phyloP scores from a whole-genome alignment of 1,140 invertebrate species.

The Adoxophyes honmai region DNA sequence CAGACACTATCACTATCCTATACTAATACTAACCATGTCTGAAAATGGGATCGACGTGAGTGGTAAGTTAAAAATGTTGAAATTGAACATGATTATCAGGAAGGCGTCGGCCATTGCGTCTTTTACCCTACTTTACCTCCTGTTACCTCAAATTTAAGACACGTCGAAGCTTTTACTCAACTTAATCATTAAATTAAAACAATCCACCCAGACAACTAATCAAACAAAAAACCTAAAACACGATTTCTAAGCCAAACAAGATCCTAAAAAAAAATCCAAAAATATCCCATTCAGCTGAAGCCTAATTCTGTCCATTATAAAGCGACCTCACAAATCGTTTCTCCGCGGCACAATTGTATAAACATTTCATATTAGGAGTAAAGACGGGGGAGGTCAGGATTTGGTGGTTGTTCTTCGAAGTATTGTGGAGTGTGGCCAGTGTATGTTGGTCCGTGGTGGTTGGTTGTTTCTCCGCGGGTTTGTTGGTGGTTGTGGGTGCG shows the following conservation, averaged over 20 bases:
- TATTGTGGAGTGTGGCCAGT: conserved; percentile 13
- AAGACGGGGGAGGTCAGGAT: neutral
- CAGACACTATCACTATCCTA: too few species aligned
- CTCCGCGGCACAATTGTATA: neutral
- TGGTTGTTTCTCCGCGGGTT: conserved; percentile 15
- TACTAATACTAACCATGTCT: too few species aligned
- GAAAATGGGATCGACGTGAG: too few species aligned
- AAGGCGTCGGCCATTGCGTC: too few species aligned
- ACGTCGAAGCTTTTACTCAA: too few species aligned
- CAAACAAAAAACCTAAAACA: neutral
- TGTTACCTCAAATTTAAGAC: too few species aligned
- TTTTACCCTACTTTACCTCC: too few species aligned
- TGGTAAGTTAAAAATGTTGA: too few species aligned
- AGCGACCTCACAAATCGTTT: neutral
- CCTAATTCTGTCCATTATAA: neutral
- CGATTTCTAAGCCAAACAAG: conserved; percentile 14
- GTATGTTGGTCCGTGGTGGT: conserved; percentile 27
- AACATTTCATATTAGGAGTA: conserved; percentile 5
- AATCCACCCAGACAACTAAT: neutral
- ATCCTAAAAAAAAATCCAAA: conserved; percentile 3
- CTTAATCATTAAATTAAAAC: too few species aligned
- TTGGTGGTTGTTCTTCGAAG: neutral
- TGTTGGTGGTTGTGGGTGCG: neutral
- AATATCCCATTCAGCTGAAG: conserved; percentile 8
- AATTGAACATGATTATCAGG: too few species aligned